phyloP scores from a whole-genome alignment of 2,113 vertebrate species.

The Pedetes capensis region DNA sequence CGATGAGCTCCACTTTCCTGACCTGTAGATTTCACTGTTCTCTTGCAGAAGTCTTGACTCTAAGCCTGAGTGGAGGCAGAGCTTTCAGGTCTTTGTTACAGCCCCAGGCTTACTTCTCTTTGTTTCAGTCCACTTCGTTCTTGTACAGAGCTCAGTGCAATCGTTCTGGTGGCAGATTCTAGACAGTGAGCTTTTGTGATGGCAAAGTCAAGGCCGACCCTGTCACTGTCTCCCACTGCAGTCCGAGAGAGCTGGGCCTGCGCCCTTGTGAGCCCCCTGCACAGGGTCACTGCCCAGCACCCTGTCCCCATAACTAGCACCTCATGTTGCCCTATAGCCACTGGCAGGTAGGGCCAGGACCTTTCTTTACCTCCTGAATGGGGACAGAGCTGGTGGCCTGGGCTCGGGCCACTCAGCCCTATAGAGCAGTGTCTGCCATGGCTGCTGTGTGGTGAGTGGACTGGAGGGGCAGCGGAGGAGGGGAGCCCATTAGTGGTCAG shows the following conservation, averaged over 20 bases:
- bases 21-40: neutral
- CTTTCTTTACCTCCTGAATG: neutral
- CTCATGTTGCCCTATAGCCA: too few species aligned
- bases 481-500: too few species aligned
- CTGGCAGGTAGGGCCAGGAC: neutral
- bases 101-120: neutral
- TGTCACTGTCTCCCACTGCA: neutral
- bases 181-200: neutral
- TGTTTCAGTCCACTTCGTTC: too few species aligned
- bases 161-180: too few species aligned
- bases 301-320: neutral
- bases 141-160: too few species aligned
- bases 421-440: neutral
- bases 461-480: neutral
- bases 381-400: neutral
- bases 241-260: neutral
- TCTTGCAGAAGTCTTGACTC: neutral
- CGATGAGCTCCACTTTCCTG: too few species aligned
- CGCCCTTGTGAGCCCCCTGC: too few species aligned
- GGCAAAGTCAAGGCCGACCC: too few species aligned
- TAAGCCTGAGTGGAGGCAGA: neutral
- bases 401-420: neutral
- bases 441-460: neutral
- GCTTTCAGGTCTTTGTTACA: neutral
- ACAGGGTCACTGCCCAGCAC: neutral